Percentiles rank a stretch among this genome's conserved stretches.
Conservation (phyloP, 2,888 invertebrate genomes). For the Sinotaia quadrata region DNA sequence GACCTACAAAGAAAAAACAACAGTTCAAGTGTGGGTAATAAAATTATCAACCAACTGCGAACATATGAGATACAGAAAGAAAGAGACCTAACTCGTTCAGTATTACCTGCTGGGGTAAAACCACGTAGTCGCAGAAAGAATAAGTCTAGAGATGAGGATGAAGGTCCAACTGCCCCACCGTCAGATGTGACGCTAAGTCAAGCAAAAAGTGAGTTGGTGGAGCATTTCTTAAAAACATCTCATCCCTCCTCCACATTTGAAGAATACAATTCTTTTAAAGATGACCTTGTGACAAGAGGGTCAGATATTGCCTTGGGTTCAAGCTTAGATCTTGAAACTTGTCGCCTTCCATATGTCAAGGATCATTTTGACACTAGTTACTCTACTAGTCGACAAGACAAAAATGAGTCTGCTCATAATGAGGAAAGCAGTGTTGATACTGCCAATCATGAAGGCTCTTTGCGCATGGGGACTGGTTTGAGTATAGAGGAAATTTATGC, state of each 20-base stretch:
- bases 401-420: background rate
- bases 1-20: constrained; percentile 76
- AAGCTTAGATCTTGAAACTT: constrained; percentile 42
- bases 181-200: constrained; percentile 57
- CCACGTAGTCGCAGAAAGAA: constrained; percentile 62
- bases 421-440: constrained; percentile 11
- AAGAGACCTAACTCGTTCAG: constrained; percentile 50
- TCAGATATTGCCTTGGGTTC: constrained; percentile 73
- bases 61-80: constrained; percentile 66
- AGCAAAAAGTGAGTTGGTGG: constrained; percentile 72
- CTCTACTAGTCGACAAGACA: constrained; percentile 24
- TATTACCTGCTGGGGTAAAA: constrained; percentile 64
- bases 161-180: constrained; percentile 43
- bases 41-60: constrained; percentile 63
- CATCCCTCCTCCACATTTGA: constrained; percentile 53
- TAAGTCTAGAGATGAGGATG: constrained; percentile 43
- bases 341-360: constrained; percentile 7
- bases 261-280: constrained; percentile 55
- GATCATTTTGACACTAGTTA: constrained; percentile 17
- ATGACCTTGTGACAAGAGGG: constrained; percentile 75
- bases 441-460: background rate
- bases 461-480: background rate
- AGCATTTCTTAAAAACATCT: constrained; percentile 70
- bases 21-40: constrained; percentile 53
- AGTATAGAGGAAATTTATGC: constrained; percentile 73